Conservation (phyloP, 2,888 invertebrate genomes). For the Agriopis aurantiaria region DNA sequence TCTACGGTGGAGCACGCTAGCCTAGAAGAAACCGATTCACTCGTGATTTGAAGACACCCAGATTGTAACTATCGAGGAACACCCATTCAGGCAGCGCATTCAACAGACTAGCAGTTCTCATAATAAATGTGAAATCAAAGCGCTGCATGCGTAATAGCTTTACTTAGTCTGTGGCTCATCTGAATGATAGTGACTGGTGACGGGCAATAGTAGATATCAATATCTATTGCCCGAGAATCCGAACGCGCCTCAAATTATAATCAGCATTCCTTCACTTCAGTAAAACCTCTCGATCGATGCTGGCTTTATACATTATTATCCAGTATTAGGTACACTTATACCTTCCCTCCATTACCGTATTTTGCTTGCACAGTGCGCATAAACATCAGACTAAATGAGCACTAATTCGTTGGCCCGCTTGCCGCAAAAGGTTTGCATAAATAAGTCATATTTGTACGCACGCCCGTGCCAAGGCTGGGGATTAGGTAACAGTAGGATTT, state of each 20-base stretch:
- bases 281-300: slow-evolving; percentile 18
- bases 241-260: neutral
- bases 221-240: no score
- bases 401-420: slow-evolving; percentile 76
- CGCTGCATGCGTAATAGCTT: no score
- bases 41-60: no score
- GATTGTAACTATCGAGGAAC: no score
- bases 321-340: slow-evolving; percentile 1
- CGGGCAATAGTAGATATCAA: no score
- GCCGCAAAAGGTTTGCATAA: slow-evolving; percentile 78
- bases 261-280: neutral
- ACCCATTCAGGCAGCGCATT: no score
- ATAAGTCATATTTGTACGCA: slow-evolving; percentile 85
- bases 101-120: no score
- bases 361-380: slow-evolving; percentile 73
- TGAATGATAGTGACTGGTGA: no score
- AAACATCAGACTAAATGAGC: slow-evolving; percentile 81
- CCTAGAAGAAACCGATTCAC: no score
- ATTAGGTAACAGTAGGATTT: slow-evolving; percentile 45
- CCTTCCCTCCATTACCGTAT: slow-evolving; percentile 69
- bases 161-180: no score
- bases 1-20: no score
- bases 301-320: slow-evolving; percentile 3
- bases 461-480: slow-evolving; percentile 56
- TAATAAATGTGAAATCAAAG: no score